A percentile compares a stretch with the other conserved stretches of the same genome.
These are phyloP conservation scores for Nibea albiflora DNA, from an alignment of 2,113 vertebrate species.

Conservation along the genomic window DNA sequence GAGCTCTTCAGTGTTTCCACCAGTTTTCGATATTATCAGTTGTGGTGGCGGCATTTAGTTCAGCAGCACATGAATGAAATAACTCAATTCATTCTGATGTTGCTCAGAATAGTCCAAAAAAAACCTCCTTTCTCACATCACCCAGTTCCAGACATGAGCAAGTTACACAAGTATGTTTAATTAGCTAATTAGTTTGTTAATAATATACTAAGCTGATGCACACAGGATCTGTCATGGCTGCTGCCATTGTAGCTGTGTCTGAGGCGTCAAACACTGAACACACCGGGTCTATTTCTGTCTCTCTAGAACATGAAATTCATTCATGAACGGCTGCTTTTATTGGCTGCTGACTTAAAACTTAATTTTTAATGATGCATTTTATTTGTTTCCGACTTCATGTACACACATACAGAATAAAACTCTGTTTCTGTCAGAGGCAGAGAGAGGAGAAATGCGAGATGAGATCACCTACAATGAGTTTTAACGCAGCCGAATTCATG, in stretches of 20 bases:
- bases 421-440: not conserved
- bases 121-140: no score
- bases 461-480: not conserved
- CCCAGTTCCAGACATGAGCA: no score
- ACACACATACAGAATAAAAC: not conserved
- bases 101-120: no score
- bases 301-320: not conserved
- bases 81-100: no score
- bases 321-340: not conserved
- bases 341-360: not conserved
- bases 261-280: no score
- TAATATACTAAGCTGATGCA: not conserved
- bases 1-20: no score
- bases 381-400: not conserved
- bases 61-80: no score
- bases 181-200: not conserved
- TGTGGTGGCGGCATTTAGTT: no score
- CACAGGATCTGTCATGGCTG: not conserved
- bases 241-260: not conserved
- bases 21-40: no score
- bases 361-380: not conserved
- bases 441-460: not conserved
- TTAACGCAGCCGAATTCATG: not conserved
- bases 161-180: not conserved
- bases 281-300: not conserved